Conservation (phyloP, 2,113 vertebrate genomes). For the Ophiodon elongatus region DNA sequence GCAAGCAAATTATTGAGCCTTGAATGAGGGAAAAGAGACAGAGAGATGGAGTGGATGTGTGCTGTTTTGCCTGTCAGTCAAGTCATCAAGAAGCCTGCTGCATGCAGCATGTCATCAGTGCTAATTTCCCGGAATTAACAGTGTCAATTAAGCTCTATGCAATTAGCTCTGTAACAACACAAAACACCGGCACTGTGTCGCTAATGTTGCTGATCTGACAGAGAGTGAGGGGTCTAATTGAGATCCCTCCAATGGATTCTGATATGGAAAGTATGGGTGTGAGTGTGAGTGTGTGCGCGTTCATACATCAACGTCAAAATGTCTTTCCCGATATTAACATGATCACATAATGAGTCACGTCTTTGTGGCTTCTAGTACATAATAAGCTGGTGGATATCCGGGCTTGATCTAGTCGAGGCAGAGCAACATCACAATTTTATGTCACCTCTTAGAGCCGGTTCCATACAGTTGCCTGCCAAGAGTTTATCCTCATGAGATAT, state of each 20-base stretch:
- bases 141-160: constrained; percentile 97
- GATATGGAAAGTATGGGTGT: constrained; percentile 45
- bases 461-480: constrained; percentile 59
- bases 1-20: constrained; percentile 70
- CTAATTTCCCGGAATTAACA: constrained; percentile 96
- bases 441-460: constrained; percentile 41
- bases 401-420: constrained; percentile 6
- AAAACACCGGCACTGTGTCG: constrained; percentile 93
- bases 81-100: constrained; percentile 75
- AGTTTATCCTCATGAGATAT: constrained; percentile 70
- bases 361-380: constrained; percentile 28
- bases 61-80: constrained; percentile 78
- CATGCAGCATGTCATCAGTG: constrained; percentile 90
- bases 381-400: constrained; percentile 28
- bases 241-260: constrained; percentile 81
- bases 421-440: constrained; percentile 5
- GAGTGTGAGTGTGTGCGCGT: constrained; percentile 7
- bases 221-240: constrained; percentile 90
- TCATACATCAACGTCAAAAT: constrained; percentile 43
- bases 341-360: constrained; percentile 33
- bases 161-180: constrained; percentile 96
- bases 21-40: constrained; percentile 54
- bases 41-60: constrained; percentile 65
- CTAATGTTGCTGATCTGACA: constrained; percentile 92
- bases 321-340: constrained; percentile 47